phyloP scores from a whole-genome alignment of 2,797 vertebrate species.

The Tolypeutes matacus region DNA sequence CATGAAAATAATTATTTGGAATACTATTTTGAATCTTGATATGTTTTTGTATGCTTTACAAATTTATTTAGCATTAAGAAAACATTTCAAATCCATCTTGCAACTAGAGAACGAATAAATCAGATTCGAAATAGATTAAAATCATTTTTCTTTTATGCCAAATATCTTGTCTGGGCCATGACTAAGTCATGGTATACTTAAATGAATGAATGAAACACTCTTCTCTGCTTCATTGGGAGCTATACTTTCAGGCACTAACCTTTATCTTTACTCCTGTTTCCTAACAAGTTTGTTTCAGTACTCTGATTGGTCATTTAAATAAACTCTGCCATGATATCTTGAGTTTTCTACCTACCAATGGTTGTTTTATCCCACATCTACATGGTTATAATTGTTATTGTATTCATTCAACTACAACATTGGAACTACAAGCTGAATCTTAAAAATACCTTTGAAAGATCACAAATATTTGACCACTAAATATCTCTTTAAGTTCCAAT shows the following conservation, averaged over 20 bases:
- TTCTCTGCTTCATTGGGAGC: background rate
- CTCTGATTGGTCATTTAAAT: slow-evolving; percentile 4
- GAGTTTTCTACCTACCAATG: background rate
- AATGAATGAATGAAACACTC: background rate
- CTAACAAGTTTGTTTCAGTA: background rate
- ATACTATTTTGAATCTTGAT: background rate
- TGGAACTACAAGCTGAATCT: background rate
- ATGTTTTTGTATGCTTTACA: slow-evolving; percentile 1
- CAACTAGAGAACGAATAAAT: background rate
- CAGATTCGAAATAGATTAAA: background rate
- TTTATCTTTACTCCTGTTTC: background rate
- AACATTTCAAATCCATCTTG: slow-evolving; percentile 33
- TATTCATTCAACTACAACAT: slow-evolving; percentile 4
- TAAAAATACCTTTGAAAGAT: background rate
- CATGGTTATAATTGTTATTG: background rate
- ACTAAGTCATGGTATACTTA: background rate
- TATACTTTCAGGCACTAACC: background rate
- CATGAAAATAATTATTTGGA: slow-evolving; percentile 16
- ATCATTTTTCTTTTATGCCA: background rate
- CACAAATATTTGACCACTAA: background rate
- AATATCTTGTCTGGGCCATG: background rate
- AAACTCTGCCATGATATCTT: background rate
- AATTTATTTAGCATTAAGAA: slow-evolving; percentile 12
- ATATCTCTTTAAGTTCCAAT: background rate
- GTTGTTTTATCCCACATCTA: background rate